Evolutionary conservation across 2,113 vertebrate species (phyloP).

Genomic region (Gnathonemus echidnorhynchus): DNA sequence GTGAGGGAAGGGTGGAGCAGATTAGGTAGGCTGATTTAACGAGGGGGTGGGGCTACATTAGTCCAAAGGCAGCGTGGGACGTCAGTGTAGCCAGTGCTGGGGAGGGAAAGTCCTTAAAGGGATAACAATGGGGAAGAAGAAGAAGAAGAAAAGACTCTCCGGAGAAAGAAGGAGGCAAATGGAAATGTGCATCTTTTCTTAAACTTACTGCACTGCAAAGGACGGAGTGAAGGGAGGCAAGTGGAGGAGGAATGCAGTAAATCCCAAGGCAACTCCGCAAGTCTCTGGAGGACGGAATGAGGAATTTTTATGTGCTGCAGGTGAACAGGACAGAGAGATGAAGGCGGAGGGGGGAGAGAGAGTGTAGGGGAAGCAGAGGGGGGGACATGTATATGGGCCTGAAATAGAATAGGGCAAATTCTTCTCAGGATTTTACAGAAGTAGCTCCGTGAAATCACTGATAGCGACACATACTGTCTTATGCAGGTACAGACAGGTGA

Average conservation of each 20-base stretch:
- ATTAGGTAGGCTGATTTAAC: constrained; percentile 20
- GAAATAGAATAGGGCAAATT: not conserved
- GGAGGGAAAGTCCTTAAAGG: not conserved
- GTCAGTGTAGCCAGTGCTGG: not conserved
- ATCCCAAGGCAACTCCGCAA: constrained; percentile 59
- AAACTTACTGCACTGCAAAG: constrained; percentile 11
- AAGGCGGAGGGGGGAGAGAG: constrained; percentile 27
- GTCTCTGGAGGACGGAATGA: constrained; percentile 67
- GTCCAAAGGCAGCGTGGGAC: not conserved
- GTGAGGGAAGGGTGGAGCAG: constrained; percentile 45
- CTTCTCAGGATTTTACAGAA: not conserved
- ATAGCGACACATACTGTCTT: not conserved
- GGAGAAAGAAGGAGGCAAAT: not conserved
- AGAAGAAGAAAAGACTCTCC: not conserved
- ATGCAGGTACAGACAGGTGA: constrained; percentile 23
- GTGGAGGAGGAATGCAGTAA: constrained; percentile 66
- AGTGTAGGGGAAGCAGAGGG: constrained; percentile 33
- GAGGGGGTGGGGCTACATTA: constrained; percentile 40
- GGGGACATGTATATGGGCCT: not conserved
- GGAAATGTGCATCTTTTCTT: not conserved
- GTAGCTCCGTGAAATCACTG: not conserved
- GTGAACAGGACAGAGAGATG: constrained; percentile 57
- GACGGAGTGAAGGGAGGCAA: constrained; percentile 41
- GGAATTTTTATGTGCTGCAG: constrained; percentile 77
- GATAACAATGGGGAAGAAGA: not conserved